These are phyloP conservation scores for Plecotus auritus DNA, from an alignment of 2,113 vertebrate species.

Conservation along the genomic window DNA sequence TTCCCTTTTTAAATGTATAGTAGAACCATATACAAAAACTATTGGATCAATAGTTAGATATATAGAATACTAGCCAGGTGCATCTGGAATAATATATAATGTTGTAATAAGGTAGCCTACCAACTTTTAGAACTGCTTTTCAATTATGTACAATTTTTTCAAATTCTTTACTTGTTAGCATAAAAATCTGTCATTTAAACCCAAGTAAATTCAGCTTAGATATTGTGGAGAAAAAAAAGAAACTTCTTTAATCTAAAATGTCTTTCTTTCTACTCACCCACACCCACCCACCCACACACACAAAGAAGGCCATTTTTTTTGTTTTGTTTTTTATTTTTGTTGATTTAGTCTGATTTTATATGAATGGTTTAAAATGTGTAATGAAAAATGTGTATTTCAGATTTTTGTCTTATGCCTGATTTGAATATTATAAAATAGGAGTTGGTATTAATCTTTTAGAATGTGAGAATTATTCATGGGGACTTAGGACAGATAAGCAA, in stretches of 20 bases:
- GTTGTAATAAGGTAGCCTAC: not conserved
- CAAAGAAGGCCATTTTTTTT: not conserved
- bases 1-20: not conserved
- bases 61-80: not conserved
- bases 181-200: not conserved
- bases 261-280: not conserved
- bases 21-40: not conserved
- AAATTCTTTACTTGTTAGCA: not conserved
- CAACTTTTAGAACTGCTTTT: constrained; percentile 12
- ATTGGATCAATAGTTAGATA: not conserved
- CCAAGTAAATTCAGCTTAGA: not conserved
- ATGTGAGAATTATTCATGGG: not conserved
- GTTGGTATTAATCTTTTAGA: constrained; percentile 12
- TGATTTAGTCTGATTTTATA: not conserved
- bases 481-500: not conserved
- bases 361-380: not conserved
- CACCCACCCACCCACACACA: too few species aligned
- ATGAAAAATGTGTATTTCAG: not conserved
- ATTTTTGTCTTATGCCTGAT: not conserved
- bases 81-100: not conserved
- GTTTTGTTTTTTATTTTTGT: not conserved
- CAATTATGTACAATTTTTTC: not conserved
- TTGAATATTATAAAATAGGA: not conserved
- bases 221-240: not conserved
- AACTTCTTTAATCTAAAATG: not conserved